A percentile compares a stretch with the other conserved stretches of the same genome.
Evolutionary conservation across 2,113 vertebrate genomes (phyloP).

Genomic region (Lipophrys pholis): DNA sequence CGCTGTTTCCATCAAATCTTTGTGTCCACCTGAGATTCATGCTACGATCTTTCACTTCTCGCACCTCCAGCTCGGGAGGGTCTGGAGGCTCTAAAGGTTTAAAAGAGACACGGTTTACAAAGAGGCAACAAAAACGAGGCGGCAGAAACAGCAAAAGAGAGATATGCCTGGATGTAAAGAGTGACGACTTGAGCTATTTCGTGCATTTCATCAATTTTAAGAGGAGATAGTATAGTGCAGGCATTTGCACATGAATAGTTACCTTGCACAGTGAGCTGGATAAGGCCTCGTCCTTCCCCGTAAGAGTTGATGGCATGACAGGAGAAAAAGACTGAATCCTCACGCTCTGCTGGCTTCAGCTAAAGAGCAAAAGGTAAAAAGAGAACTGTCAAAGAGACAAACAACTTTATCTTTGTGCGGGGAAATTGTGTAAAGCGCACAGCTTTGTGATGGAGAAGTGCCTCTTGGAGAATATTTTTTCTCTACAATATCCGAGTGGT

Average conservation of each 20-base stretch:
- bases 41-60: conserved; percentile 98
- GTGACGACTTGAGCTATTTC: neutral
- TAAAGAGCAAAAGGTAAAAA: conserved; percentile 61
- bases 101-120: neutral
- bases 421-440: conserved; percentile 9
- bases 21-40: conserved; percentile 99
- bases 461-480: conserved; percentile 2
- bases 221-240: neutral
- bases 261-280: conserved; percentile 99
- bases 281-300: conserved; percentile 95
- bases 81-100: conserved; percentile 91
- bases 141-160: neutral
- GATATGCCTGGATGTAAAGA: neutral
- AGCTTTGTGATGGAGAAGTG: conserved; percentile 13
- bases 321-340: conserved; percentile 98
- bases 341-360: conserved; percentile 96
- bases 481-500: conserved; percentile 8
- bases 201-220: neutral
- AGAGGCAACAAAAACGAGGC: neutral
- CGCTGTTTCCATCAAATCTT: conserved; percentile 97
- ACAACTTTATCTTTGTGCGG: conserved; percentile 23
- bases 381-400: conserved; percentile 35
- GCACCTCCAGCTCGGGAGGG: conserved; percentile 95
- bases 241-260: conserved; percentile 29
- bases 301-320: conserved; percentile 99